Evolutionary conservation across 2,888 invertebrate species (phyloP).

Genomic region (Penaeus monodon): DNA sequence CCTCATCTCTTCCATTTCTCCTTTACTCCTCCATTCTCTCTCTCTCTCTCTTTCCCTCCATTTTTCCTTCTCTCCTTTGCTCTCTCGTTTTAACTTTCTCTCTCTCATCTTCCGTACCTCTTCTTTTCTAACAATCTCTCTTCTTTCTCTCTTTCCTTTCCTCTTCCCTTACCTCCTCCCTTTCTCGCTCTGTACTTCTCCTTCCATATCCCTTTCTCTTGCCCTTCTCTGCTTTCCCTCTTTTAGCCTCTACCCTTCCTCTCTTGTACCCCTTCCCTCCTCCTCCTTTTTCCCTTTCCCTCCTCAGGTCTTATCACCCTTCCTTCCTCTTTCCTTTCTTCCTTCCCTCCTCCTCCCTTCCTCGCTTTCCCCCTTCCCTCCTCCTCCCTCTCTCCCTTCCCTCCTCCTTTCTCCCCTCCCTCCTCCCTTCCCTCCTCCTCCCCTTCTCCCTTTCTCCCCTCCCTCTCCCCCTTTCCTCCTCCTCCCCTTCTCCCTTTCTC

Average conservation of each 20-base stretch:
- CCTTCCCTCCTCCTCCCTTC: no score
- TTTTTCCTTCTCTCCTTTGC: not conserved
- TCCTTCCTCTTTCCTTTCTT: not conserved
- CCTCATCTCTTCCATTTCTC: not conserved
- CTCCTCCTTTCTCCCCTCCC: not conserved
- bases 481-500: no score
- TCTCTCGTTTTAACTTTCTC: no score
- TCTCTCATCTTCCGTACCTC: not conserved
- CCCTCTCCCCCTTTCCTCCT: no score
- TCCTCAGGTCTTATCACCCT: no score
- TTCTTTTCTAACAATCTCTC: not conserved
- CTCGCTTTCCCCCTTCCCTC: not conserved
- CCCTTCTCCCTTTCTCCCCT: not conserved
- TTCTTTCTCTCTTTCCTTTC: no score
- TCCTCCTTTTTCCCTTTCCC: conserved; percentile 6
- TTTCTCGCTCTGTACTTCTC: not conserved
- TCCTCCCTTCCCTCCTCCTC: not conserved
- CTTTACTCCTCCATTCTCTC: not conserved
- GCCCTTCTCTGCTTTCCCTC: not conserved
- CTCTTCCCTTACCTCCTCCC: no score
- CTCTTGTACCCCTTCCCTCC: not conserved
- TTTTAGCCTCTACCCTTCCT: not conserved
- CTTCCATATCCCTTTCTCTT: not conserved
- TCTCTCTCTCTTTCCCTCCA: not conserved
- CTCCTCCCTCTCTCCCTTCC: not conserved